phyloP scores from a whole-genome alignment of 2,797 vertebrate species.

The Pristis pectinata region DNA sequence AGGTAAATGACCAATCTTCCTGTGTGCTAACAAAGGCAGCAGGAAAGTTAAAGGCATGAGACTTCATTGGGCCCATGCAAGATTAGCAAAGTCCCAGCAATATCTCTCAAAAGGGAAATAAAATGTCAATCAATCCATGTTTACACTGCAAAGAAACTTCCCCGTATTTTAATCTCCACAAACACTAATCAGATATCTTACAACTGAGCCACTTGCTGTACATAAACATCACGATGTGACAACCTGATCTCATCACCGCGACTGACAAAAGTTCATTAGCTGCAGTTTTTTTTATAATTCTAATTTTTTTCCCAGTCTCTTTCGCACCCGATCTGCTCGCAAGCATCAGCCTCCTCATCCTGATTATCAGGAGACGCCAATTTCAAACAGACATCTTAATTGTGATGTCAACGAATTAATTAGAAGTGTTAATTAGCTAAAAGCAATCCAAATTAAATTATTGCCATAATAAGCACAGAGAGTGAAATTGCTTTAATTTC shows the following conservation, averaged over 20 bases:
- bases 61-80: background rate
- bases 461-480: conserved; percentile 99
- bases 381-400: conserved; percentile 99
- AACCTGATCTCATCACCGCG: conserved; percentile 36
- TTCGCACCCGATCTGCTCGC: conserved; percentile 72
- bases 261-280: conserved; percentile 70
- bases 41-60: background rate
- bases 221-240: conserved; percentile 31
- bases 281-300: conserved; percentile 49
- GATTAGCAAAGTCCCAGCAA: background rate
- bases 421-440: conserved; percentile 99
- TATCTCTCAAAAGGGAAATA: background rate
- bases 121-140: background rate
- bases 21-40: background rate
- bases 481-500: conserved; percentile 99
- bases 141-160: background rate
- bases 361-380: conserved; percentile 99
- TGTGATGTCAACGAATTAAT: conserved; percentile 99
- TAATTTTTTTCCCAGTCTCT: conserved; percentile 67
- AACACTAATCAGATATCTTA: conserved; percentile 24
- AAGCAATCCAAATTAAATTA: conserved; percentile 99
- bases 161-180: conserved; percentile 4
- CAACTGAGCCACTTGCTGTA: conserved; percentile 20
- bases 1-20: no score
- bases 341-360: conserved; percentile 84